phyloP scores from a whole-genome alignment of 2,113 vertebrate genomes.

The Hirundichthys speculiger region DNA sequence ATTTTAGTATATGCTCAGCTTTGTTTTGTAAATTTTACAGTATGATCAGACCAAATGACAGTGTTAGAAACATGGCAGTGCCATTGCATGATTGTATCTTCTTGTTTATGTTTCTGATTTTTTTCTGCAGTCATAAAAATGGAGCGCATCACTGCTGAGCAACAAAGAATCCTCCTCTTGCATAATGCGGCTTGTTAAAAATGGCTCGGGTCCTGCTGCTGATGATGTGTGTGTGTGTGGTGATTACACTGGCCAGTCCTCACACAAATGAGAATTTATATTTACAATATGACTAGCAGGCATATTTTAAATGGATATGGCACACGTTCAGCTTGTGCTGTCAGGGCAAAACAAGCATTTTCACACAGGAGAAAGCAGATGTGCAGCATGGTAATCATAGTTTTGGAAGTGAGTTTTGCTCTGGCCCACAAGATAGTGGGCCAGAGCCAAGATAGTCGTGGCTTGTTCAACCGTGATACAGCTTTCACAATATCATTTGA shows the following conservation, averaged over 20 bases:
- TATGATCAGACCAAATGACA: constrained; percentile 1
- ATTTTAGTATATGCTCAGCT: constrained; percentile 1
- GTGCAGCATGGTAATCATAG: constrained; percentile 36
- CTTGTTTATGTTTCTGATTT: too few species aligned
- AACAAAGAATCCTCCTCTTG: not conserved
- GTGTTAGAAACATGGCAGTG: not conserved
- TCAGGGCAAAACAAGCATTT: constrained; percentile 27
- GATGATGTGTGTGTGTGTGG: not conserved
- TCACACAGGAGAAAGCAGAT: constrained; percentile 22
- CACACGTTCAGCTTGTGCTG: constrained; percentile 21
- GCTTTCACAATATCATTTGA: constrained; percentile 3
- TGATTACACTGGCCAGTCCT: not conserved
- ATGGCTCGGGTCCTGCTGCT: not conserved
- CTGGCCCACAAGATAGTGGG: constrained; percentile 23
- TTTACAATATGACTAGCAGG: constrained; percentile 27
- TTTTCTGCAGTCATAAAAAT: not conserved
- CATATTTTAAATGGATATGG: constrained; percentile 53
- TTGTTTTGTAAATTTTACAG: constrained; percentile 7
- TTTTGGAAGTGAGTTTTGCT: constrained; percentile 24
- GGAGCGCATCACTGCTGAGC: not conserved
- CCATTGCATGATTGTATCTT: not conserved
- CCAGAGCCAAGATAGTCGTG: constrained; percentile 6
- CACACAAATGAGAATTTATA: constrained; percentile 37
- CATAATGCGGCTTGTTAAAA: constrained; percentile 14
- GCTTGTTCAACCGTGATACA: constrained; percentile 3